A percentile compares a stretch with the other conserved stretches of the same genome.
phyloP scores from a whole-genome alignment of 2,797 vertebrate genomes.

The Manis crassicaudata region DNA sequence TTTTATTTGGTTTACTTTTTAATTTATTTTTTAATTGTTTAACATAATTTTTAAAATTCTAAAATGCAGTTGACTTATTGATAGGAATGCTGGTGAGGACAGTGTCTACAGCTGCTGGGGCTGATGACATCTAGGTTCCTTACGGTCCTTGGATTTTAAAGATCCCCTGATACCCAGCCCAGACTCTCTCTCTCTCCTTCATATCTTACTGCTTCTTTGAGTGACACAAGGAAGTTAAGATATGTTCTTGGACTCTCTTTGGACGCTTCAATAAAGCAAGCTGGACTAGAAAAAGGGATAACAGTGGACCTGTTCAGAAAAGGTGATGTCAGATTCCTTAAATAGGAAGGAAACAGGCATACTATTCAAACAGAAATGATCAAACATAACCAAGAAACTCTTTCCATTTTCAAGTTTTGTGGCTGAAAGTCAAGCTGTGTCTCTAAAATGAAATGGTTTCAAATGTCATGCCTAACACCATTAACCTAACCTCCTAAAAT shows the following conservation, averaged over 20 bases:
- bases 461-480: background rate
- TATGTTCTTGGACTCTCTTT: background rate
- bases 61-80: background rate
- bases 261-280: background rate
- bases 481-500: slow-evolving; percentile 41
- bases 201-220: background rate
- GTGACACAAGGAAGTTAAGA: background rate
- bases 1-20: background rate
- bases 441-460: slow-evolving; percentile 51
- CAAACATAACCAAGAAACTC: background rate
- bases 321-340: slow-evolving; percentile 13
- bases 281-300: background rate
- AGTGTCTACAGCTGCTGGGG: background rate
- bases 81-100: background rate
- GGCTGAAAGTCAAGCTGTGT: slow-evolving; percentile 34
- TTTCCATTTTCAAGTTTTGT: slow-evolving; percentile 25
- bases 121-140: background rate
- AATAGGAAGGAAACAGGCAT: slow-evolving; percentile 13
- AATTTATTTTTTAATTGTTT: background rate
- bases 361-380: slow-evolving; percentile 30
- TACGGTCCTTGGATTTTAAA: background rate
- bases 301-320: background rate
- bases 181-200: background rate
- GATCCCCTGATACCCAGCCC: background rate
- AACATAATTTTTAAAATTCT: background rate